phyloP scores from a whole-genome alignment of 2,797 vertebrate genomes.

The Coreius guichenoti region DNA sequence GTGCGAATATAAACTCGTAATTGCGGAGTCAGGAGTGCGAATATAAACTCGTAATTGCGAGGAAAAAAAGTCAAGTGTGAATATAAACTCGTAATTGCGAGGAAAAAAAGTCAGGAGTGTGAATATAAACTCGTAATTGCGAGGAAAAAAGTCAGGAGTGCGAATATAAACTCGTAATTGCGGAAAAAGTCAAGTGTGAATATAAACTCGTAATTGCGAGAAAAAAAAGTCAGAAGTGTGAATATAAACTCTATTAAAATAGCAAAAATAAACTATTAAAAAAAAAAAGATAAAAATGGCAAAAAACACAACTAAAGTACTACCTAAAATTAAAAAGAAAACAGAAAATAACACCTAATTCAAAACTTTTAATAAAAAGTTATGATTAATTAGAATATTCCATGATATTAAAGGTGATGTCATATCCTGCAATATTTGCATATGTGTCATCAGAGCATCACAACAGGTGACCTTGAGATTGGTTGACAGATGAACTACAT shows the following conservation, averaged over 20 bases:
- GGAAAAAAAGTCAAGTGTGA: too few relatives aligned
- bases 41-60: too few relatives aligned
- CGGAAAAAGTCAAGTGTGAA: too few relatives aligned
- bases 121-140: too few relatives aligned
- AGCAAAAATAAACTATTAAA: too few relatives aligned
- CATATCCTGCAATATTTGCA: not conserved
- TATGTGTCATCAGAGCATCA: not conserved
- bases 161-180: too few relatives aligned
- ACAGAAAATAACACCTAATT: not conserved
- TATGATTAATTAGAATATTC: not conserved
- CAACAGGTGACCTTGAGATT: not conserved
- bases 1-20: too few relatives aligned
- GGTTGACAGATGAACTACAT: not conserved
- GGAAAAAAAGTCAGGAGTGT: rapidly evolving
- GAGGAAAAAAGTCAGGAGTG: too few relatives aligned
- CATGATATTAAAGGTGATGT: not conserved
- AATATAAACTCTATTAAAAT: too few relatives aligned
- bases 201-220: too few relatives aligned
- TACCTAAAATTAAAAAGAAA: too few relatives aligned
- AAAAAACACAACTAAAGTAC: not conserved
- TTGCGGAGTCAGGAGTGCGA: too few relatives aligned
- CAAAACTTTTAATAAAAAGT: not conserved
- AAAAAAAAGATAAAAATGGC: not conserved
- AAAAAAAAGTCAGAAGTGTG: not conserved
- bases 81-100: not conserved